Evolutionary conservation across 2,888 invertebrate genomes (phyloP).

Genomic region (Luperina nickerlii): DNA sequence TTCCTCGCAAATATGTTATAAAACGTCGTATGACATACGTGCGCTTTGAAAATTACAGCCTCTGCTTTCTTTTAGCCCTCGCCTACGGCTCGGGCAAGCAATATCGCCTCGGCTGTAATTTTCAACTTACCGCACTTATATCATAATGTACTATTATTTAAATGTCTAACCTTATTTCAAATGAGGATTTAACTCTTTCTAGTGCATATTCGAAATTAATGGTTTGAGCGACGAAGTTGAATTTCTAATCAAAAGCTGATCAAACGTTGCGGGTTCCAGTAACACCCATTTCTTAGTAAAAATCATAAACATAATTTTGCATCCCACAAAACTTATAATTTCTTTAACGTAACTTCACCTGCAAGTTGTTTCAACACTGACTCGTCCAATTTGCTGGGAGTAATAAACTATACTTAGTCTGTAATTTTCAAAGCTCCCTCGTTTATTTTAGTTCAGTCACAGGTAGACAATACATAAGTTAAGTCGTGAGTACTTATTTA

Average conservation of each 20-base stretch:
- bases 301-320: not conserved
- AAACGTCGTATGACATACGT: too few species aligned
- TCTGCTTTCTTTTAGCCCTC: too few species aligned
- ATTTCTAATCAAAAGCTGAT: not conserved
- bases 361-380: conserved; percentile 17
- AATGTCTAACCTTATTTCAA: too few species aligned
- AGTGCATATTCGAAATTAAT: not conserved
- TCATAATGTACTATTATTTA: too few species aligned
- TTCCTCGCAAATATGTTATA: too few species aligned
- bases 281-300: not conserved
- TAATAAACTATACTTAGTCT: conserved; percentile 48
- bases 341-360: not conserved
- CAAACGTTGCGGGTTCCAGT: not conserved
- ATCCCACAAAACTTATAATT: not conserved
- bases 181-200: not conserved
- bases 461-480: conserved; percentile 59
- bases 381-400: conserved; percentile 51
- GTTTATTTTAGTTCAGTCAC: conserved; percentile 56
- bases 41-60: too few species aligned
- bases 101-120: too few species aligned
- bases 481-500: conserved; percentile 61
- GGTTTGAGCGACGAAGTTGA: not conserved
- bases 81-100: too few species aligned
- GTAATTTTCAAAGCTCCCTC: conserved; percentile 38
- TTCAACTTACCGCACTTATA: too few species aligned